Percentiles rank a stretch among this genome's conserved stretches.
phyloP scores from a whole-genome alignment of 2,797 vertebrate genomes.

The Naso thynnoides region DNA sequence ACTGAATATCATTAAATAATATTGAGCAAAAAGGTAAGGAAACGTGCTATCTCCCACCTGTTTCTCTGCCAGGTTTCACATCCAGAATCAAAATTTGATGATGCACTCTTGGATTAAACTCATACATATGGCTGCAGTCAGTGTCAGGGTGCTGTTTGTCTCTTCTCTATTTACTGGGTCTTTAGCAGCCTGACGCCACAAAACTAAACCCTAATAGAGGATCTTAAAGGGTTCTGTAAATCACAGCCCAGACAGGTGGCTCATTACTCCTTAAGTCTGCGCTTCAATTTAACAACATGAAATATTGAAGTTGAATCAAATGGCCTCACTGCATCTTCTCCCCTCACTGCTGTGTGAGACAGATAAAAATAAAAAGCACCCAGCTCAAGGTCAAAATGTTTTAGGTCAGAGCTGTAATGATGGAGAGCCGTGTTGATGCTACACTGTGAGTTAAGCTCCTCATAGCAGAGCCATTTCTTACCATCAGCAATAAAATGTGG shows the following conservation, averaged over 20 bases:
- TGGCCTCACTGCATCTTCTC: constrained; percentile 17
- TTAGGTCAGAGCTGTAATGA: constrained; percentile 52
- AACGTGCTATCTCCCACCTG: constrained; percentile 47
- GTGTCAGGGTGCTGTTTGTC: not conserved
- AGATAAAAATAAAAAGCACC: constrained; percentile 36
- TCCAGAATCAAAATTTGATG: constrained; percentile 31
- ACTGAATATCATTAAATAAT: constrained; percentile 9
- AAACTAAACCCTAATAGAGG: constrained; percentile 34
- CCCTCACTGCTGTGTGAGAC: constrained; percentile 20
- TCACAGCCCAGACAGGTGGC: constrained; percentile 50
- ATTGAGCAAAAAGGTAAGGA: constrained; percentile 1
- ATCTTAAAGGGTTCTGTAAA: constrained; percentile 45
- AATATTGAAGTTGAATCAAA: constrained; percentile 46
- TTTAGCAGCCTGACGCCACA: constrained; percentile 21
- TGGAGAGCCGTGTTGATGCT: constrained; percentile 19
- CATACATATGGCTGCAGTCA: constrained; percentile 9
- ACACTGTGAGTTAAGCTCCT: constrained; percentile 15
- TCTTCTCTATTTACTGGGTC: constrained; percentile 30
- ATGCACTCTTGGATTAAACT: not conserved
- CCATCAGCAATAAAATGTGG: constrained; percentile 24
- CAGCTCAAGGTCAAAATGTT: constrained; percentile 69
- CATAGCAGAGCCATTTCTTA: not conserved
- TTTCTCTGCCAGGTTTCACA: constrained; percentile 27
- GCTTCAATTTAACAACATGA: constrained; percentile 38
- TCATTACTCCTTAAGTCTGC: constrained; percentile 51